Percentiles rank a stretch among this genome's conserved stretches.
Evolutionary conservation across 1,140 invertebrate genomes (phyloP).

Genomic region (Drusus annulatus): DNA sequence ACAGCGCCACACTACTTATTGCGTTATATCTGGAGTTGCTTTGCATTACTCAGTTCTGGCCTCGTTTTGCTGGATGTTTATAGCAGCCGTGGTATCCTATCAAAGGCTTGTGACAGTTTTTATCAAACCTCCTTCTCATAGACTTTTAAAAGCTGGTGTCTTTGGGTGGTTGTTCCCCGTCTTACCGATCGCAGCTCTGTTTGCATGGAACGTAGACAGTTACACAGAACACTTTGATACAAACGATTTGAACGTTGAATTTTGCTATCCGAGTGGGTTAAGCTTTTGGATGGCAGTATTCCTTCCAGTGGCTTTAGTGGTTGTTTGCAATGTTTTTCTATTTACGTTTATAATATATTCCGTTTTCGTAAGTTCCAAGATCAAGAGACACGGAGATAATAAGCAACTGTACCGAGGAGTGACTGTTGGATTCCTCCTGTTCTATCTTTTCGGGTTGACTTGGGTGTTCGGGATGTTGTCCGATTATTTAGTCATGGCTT

Average conservation of each 20-base stretch:
- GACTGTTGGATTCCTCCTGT: slow-evolving; percentile 68
- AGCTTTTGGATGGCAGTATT: slow-evolving; percentile 68
- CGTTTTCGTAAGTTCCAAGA: slow-evolving; percentile 67
- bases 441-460: slow-evolving; percentile 70
- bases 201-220: slow-evolving; percentile 63
- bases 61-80: slow-evolving; percentile 72
- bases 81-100: slow-evolving; percentile 69
- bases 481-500: slow-evolving; percentile 65
- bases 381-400: slow-evolving; percentile 67
- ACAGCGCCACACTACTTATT: slow-evolving; percentile 60
- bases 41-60: slow-evolving; percentile 69
- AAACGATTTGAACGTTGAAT: slow-evolving; percentile 61
- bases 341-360: slow-evolving; percentile 70
- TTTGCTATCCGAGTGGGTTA: slow-evolving; percentile 69
- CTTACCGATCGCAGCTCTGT: slow-evolving; percentile 65
- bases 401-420: slow-evolving; percentile 67
- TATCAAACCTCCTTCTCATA: slow-evolving; percentile 67
- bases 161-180: slow-evolving; percentile 68
- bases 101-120: slow-evolving; percentile 68
- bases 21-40: slow-evolving; percentile 65
- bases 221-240: slow-evolving; percentile 65
- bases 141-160: slow-evolving; percentile 66
- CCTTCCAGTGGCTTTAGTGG: slow-evolving; percentile 66
- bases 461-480: slow-evolving; percentile 70
- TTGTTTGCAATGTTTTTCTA: slow-evolving; percentile 68